Base-by-base conservation (phyloP, 2,113 vertebrate species). In the Stictonetta naevosa region DNA sequence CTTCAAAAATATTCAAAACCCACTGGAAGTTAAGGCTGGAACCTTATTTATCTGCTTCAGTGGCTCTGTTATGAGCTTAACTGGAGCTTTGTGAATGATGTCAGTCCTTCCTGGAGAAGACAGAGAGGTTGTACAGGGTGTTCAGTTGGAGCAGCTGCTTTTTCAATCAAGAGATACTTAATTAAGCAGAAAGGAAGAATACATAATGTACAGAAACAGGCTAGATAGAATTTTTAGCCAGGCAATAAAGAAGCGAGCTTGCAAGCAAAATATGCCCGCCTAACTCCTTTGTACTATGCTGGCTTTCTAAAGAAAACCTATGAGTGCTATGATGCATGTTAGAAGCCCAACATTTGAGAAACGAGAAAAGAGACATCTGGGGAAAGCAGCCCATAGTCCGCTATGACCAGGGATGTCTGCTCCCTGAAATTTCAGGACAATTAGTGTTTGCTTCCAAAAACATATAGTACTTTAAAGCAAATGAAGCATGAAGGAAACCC, bases 401-500 rank as follows among this genome's bases (percentile, higher is more conserved):
- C 23, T 58, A 17, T 18, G n/a, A 84, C 36, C 78, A 64, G 46
- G 11, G 52, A 74, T 33, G 33, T 16, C 77, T 85, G 36, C 52
- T 89, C 86, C 59, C 21, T 42, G 46, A 94, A 91, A 95, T 77
- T 95, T 76, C 82, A 91, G 48, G 69, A 60, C 78, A 93, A 92
- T 77, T 95, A 91, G 63, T 11, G 8, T 58, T 88, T 58, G 46
- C 28, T 91, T 78, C 58, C 62, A 92, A 76, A 95, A 92, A 94
- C 44, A 78, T 4, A 90, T 34, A 75, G 68, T 73, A 76, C 69
- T 83, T 92, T 56, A 88, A 76, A 92, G 88, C 29, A 97, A 96
- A 95, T 75, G 83, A 92, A 95, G 77, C 77, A 79, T 77, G 63
- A 96, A 94, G 68, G 28, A 89, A 96, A 93, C 10, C 28, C n/a